Base-by-base conservation (phyloP, 1,140 invertebrate genomes). In the Zaprionus inermis region DNA sequence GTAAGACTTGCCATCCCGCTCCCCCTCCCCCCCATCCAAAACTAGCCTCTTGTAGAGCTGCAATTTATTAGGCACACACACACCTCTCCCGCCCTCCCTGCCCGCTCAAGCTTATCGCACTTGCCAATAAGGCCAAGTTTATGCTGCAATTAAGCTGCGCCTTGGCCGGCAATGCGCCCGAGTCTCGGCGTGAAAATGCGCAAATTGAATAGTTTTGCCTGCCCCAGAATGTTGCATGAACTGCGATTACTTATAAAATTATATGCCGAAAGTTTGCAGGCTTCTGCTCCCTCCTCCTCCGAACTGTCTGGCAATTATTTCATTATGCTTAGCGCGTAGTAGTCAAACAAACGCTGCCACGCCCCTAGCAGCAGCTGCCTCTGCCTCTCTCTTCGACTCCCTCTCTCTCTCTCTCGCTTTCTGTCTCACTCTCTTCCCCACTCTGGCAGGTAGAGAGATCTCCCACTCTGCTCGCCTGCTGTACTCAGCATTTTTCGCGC, bases 81-180 rank as follows among this genome's bases (percentile, higher is more conserved):
- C 24, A 11, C 28, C 14, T n/a, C n/a, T 7, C 41, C 24, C 49
- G 24, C 14, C 55, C 32, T 56, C n/a, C n/a, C n/a, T n/a, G n/a
- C n/a, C n/a, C 66, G 41, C 82, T 32, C 75, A 86, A 86, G 76
- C 81, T 86, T 85, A 85, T 85, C 82, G 57, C 75, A 63, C 76
- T 70, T 82, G 83, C 81, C 82, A 85, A 86, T 85, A 72, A 76
- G 78, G 74, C 67, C 76, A 88, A 86, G 79, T 88, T 86, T 86
- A 83, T 88, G 79, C 70, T 61, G 70, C 82, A 86, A 86, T 86
- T 86, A 86, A 86, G 83, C 75, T 69, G 79, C 82, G 82, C 79
- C 59, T 36, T 18, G 18, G 51, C 65, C 57, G 59, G 59, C 34
- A 66, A 78, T 72, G 55, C 41, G 57, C 28, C 52, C 41, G 28